These are phyloP conservation scores for Melanostoma scalare DNA, from an alignment of 2,888 invertebrate species.

Conservation along the genomic window DNA sequence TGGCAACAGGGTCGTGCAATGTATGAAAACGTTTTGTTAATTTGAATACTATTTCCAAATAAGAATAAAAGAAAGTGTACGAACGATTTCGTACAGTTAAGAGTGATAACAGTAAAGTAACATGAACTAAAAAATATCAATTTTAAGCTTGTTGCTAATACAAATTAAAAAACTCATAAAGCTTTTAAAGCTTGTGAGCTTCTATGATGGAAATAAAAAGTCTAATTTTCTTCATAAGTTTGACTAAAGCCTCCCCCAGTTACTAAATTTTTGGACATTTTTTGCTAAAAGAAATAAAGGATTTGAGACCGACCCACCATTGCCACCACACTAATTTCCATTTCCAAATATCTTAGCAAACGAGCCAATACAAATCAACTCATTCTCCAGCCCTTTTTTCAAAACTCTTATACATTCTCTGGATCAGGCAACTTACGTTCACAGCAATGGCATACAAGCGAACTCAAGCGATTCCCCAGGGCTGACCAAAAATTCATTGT, in stretches of 20 bases:
- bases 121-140: too few relatives aligned
- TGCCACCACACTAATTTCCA: conserved; percentile 24
- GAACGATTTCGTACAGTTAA: too few relatives aligned
- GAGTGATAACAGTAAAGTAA: too few relatives aligned
- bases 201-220: too few relatives aligned
- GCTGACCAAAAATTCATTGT: conserved; percentile 81
- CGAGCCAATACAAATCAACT: neutral
- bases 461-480: conserved; percentile 80
- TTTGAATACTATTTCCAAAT: too few relatives aligned
- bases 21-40: neutral
- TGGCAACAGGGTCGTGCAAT: conserved; percentile 24
- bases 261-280: conserved; percentile 1
- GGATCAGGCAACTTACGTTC: conserved; percentile 82
- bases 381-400: conserved; percentile 1
- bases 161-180: too few relatives aligned
- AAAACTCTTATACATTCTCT: conserved; percentile 80
- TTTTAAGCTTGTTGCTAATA: too few relatives aligned
- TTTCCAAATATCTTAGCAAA: conserved; percentile 16
- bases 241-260: neutral
- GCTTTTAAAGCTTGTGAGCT: too few relatives aligned
- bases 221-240: too few relatives aligned
- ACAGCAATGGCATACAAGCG: conserved; percentile 81
- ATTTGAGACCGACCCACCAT: neutral
- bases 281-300: neutral
- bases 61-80: too few relatives aligned